Conservation (phyloP, 2,797 vertebrate genomes). For the Neoniphon sammara region DNA sequence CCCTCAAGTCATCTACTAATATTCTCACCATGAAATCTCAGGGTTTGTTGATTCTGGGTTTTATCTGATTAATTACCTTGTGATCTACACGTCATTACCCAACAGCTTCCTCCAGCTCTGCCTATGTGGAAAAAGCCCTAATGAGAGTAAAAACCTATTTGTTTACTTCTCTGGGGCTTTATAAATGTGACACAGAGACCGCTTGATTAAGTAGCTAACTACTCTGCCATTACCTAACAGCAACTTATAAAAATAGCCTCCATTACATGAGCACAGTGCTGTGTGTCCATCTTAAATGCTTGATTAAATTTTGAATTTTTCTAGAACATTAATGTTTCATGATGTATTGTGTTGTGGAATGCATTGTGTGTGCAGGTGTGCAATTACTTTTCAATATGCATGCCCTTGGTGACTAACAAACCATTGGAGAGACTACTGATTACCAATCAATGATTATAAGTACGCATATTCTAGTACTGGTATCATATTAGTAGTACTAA, state of each 20-base stretch:
- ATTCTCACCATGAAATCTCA: constrained; percentile 60
- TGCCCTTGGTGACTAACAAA: not conserved
- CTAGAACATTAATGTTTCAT: not conserved
- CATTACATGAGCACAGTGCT: constrained; percentile 29
- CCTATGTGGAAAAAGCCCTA: constrained; percentile 79
- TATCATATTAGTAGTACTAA: no score
- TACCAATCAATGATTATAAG: no score
- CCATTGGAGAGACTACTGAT: not conserved
- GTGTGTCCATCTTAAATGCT: constrained; percentile 16
- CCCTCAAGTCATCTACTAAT: constrained; percentile 45
- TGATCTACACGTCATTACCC: constrained; percentile 84
- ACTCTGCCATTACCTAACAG: constrained; percentile 58
- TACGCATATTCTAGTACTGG: no score
- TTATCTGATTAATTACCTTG: constrained; percentile 84
- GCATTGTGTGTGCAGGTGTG: constrained; percentile 1
- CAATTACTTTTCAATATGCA: not conserved
- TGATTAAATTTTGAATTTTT: constrained; percentile 13
- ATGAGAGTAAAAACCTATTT: constrained; percentile 80
- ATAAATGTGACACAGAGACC: constrained; percentile 65
- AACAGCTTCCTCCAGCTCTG: constrained; percentile 80
- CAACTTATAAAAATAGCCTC: constrained; percentile 33
- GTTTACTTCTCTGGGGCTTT: constrained; percentile 77
- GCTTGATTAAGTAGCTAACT: constrained; percentile 73
- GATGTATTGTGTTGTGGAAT: not conserved
- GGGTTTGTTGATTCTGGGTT: constrained; percentile 72